Evolutionary conservation across 1,140 invertebrate genomes (phyloP).

Genomic region (Archegozetes longisetosus): DNA sequence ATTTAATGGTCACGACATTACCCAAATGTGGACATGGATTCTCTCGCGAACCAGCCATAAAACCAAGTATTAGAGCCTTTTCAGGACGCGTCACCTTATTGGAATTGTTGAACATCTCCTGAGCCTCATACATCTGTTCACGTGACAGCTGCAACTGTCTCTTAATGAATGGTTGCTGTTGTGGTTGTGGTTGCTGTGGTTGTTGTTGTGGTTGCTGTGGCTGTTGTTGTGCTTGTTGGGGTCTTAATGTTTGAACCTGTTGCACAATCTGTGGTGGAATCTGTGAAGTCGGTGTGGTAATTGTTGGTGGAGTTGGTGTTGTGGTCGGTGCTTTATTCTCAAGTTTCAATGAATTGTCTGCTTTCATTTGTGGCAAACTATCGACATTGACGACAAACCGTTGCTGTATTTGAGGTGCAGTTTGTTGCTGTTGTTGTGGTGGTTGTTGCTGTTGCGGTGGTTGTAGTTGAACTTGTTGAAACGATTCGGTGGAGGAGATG

Average conservation of each 20-base stretch:
- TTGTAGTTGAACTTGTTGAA: slow-evolving; percentile 17
- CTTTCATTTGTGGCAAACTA: not conserved
- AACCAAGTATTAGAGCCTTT: slow-evolving; percentile 90
- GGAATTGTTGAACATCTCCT: slow-evolving; percentile 72
- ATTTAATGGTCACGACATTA: slow-evolving; percentile 77
- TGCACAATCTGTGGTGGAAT: not conserved
- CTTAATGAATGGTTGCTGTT: not conserved
- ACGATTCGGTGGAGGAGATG: not conserved
- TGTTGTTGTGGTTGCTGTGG: slow-evolving; percentile 38
- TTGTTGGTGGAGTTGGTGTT: not conserved
- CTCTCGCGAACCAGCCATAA: slow-evolving; percentile 90
- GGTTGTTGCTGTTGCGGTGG: slow-evolving; percentile 16
- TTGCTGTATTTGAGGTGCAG: not conserved
- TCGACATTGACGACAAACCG: not conserved
- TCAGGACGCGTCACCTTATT: slow-evolving; percentile 89
- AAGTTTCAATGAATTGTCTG: not conserved
- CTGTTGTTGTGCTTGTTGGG: not conserved
- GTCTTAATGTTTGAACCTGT: not conserved
- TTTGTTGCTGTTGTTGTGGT: not conserved
- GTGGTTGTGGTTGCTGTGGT: not conserved
- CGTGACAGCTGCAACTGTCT: not conserved
- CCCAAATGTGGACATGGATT: slow-evolving; percentile 87
- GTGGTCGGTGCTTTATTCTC: no score
- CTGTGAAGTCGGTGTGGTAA: not conserved
- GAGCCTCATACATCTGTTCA: not conserved